A percentile compares a stretch with the other conserved stretches of the same genome.
phyloP scores from a whole-genome alignment of 2,113 vertebrate species.

The Myanophis thanlyinensis region DNA sequence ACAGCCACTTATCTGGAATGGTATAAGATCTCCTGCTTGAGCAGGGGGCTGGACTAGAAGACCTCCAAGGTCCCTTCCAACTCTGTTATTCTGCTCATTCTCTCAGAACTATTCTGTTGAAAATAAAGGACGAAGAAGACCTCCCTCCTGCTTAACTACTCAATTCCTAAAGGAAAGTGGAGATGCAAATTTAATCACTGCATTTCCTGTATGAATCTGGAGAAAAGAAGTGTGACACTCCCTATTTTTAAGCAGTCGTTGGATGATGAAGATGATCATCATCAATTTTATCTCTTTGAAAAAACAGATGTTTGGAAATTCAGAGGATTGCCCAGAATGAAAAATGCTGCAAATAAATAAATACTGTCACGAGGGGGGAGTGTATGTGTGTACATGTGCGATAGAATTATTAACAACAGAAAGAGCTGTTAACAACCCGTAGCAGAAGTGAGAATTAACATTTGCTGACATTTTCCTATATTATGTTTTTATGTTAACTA shows the following conservation, averaged over 20 bases:
- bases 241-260: neutral
- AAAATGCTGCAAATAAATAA: slow-evolving; percentile 70
- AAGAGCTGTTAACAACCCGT: slow-evolving; percentile 45
- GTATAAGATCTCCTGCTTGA: neutral
- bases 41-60: neutral
- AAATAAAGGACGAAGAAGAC: neutral
- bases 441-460: slow-evolving; percentile 68
- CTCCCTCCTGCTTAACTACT: neutral
- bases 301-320: neutral
- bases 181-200: neutral
- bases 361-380: slow-evolving; percentile 3
- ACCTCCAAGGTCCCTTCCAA: neutral
- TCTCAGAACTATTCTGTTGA: neutral
- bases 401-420: slow-evolving; percentile 61
- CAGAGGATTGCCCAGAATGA: slow-evolving; percentile 51
- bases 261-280: neutral
- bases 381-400: slow-evolving; percentile 39
- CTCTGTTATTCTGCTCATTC: neutral
- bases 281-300: neutral
- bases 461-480: slow-evolving; percentile 75
- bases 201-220: neutral
- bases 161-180: neutral
- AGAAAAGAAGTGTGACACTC: neutral
- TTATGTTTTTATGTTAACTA: slow-evolving; percentile 75
- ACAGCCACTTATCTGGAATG: no score